Percentiles rank a stretch among this genome's conserved stretches.
Evolutionary conservation across 2,888 invertebrate genomes (phyloP).

Genomic region (Neoitamus cyanurus): DNA sequence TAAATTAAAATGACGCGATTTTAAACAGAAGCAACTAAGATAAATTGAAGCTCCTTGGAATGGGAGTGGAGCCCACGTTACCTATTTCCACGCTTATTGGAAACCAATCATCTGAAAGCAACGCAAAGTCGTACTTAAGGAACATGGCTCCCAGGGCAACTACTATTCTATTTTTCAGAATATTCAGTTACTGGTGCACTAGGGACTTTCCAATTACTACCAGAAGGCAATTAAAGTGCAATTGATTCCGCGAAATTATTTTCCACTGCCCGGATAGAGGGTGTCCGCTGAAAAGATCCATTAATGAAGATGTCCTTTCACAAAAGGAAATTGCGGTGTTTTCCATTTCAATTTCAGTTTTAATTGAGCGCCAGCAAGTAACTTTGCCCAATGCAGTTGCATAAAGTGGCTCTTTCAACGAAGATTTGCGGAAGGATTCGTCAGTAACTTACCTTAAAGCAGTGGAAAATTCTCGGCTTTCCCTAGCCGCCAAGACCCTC

Average conservation of each 20-base stretch:
- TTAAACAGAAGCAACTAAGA: neutral
- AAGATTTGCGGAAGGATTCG: neutral
- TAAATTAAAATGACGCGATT: neutral
- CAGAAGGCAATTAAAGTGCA: neutral
- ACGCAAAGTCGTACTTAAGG: neutral
- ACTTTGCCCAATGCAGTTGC: neutral
- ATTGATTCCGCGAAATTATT: neutral
- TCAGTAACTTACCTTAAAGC: neutral
- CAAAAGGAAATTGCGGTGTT: neutral
- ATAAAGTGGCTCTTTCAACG: neutral
- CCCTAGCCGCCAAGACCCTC: neutral
- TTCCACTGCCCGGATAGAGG: neutral
- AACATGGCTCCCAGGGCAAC: neutral
- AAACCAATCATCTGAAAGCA: neutral
- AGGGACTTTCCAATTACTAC: neutral
- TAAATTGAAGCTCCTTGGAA: neutral
- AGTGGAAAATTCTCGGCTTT: neutral
- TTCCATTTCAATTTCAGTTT: neutral
- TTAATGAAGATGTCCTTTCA: neutral
- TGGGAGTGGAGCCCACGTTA: neutral
- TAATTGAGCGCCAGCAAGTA: neutral
- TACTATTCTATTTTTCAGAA: neutral
- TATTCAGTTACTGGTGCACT: neutral
- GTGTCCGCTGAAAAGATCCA: neutral
- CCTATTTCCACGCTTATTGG: neutral